Conservation (phyloP, 2,797 vertebrate genomes). For the Hydrocynus forskahlii region DNA sequence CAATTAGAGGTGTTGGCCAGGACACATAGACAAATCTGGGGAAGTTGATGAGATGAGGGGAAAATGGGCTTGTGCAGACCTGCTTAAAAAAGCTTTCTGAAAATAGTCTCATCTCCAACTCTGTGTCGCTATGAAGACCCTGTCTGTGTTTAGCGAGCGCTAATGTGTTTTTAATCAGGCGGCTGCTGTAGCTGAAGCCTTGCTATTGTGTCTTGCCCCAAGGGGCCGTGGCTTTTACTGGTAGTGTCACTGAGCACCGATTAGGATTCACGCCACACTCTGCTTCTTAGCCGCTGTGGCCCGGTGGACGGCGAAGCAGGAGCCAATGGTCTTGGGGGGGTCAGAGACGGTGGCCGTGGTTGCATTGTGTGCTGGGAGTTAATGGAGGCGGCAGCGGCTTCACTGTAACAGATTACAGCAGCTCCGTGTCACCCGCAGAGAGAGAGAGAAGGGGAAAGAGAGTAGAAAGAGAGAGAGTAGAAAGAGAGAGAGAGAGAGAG, state of each 20-base stretch:
- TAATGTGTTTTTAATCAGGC: constrained; percentile 38
- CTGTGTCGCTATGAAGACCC: not conserved
- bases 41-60: constrained; percentile 21
- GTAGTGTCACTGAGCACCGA: not conserved
- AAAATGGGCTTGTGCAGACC: not conserved
- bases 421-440: constrained; percentile 70
- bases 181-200: not conserved
- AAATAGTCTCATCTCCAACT: constrained; percentile 30
- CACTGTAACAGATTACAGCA: constrained; percentile 78
- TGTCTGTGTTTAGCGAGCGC: constrained; percentile 21
- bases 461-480: constrained; percentile 60
- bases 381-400: constrained; percentile 75
- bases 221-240: constrained; percentile 24
- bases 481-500: constrained; percentile 48
- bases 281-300: not conserved
- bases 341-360: constrained; percentile 58
- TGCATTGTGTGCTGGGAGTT: constrained; percentile 74
- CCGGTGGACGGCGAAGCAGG: constrained; percentile 52
- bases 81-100: constrained; percentile 22
- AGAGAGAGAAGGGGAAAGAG: constrained; percentile 64
- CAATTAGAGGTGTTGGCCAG: constrained; percentile 31
- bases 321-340: constrained; percentile 46
- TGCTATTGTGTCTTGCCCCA: constrained; percentile 31
- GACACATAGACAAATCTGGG: constrained; percentile 22
- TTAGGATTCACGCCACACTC: constrained; percentile 30